Evolutionary conservation across 2,888 invertebrate genomes (phyloP), one percentile per base, ranked within the genome.

Genomic region (Isoperla grammatica): DNA sequence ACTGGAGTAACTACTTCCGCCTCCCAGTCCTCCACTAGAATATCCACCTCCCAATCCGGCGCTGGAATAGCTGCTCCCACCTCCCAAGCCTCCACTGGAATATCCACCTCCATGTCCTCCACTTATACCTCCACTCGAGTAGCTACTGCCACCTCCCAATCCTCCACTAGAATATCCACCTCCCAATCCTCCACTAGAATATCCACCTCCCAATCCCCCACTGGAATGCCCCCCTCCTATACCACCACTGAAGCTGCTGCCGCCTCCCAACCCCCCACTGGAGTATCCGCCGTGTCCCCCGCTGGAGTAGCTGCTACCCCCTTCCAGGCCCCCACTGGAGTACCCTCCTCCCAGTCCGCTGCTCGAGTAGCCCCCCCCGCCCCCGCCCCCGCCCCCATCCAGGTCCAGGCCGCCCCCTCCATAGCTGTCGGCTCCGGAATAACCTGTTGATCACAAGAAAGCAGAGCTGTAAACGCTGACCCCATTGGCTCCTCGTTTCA

Each of bases 181-280:
- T 22, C 60, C 60, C 1, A 35, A 46, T 1, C 50, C 50, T 1
- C 60, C 55, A 22, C 55, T 60, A 49, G 49, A 49, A 13, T 49
- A 60, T 8, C 49, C 37, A 20, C 49, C 57, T 49, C 57, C 57
- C 3, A 35, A 15, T 17, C 37, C 37, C 5, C 53, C 53, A 11
- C 49, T 17, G 17, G n/a, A 13, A 19, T 13, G 9, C 9, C 20
- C n/a, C n/a, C n/a, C n/a, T n/a, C n/a, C n/a, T n/a, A n/a, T n/a
- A n/a, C n/a, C n/a, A n/a, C n/a, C n/a, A n/a, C 2, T n/a, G 3
- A 3, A 29, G 8, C 49, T 29, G 45, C 45, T 45, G 45, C 45
- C 17, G 2, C 45, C 45, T 13, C 19, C 45, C 11, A 20, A 8
- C 17, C 59, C 40, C 4, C 59, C 17, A 8, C 54, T 20, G 29